Base-by-base conservation (phyloP, 2,888 invertebrate genomes). In the Hedya salicella region DNA sequence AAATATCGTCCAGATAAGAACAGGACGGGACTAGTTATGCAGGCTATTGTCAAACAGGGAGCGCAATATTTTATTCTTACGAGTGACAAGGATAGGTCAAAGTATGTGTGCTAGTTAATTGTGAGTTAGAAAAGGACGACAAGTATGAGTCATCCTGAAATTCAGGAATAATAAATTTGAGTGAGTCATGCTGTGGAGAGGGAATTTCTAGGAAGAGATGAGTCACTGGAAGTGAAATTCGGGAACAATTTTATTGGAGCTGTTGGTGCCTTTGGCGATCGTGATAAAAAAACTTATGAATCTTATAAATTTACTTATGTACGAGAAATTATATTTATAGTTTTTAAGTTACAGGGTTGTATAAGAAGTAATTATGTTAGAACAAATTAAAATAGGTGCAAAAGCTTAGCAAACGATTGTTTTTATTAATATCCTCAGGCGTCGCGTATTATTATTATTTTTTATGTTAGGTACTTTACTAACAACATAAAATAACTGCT, bases 121-220 rank as follows among this genome's bases (percentile, higher is more conserved):
- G 46, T 5, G 46, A 19, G 59, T 60, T 14, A 49, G 71, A 76
- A 60, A 68, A 71, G 66, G 74, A 75, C 25, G 61, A 60, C 40
- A 36, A 66, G 56, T 42, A 50, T 79, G 80, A 80, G 68, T 80
- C 80, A 80, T 61, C 40, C 62, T 44, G 71, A 72, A 75, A 75
- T 72, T 68, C 59, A 68, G 68, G 70, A 73, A 70, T 72, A 69
- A 70, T 25, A 3, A 6, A 69, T 62, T 69, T 53, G 21, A 50
- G 63, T 80, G 78, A 79, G 68, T 79, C 77, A 79, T 68, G 32
- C 36, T 44, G 11, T 11, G 44, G 30, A 56, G 17, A 50, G 50
- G 14, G 6, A 21, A 16, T 17, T 59, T 59, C 57, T 25, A 44
- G 59, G 57, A 59, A 57, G n/a, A 13, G 8, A 25, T 32, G n/a